Evolutionary conservation across 2,888 invertebrate genomes (phyloP).

Genomic region (Monopis laevigella): DNA sequence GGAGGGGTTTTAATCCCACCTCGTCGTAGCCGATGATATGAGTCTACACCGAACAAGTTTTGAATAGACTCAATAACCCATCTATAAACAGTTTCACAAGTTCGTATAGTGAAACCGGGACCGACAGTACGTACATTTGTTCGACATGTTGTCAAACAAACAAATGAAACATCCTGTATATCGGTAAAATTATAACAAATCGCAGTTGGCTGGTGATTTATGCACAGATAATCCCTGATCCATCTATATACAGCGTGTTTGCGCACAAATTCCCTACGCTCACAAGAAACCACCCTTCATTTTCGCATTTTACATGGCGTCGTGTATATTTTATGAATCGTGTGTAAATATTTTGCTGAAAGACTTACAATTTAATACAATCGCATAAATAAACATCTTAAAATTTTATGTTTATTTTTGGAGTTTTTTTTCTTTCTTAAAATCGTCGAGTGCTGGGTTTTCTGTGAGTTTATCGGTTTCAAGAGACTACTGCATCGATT

Average conservation of each 20-base stretch:
- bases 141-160: neutral
- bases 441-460: too few relatives aligned
- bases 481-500: too few relatives aligned
- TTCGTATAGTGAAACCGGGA: too few relatives aligned
- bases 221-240: constrained; percentile 33
- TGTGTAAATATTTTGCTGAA: neutral
- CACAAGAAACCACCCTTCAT: constrained; percentile 1
- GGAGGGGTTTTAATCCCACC: too few relatives aligned
- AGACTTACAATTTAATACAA: neutral
- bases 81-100: too few relatives aligned
- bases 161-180: neutral
- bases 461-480: too few relatives aligned
- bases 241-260: constrained; percentile 24
- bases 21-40: too few relatives aligned
- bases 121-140: neutral
- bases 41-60: too few relatives aligned
- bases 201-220: constrained; percentile 36
- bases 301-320: neutral
- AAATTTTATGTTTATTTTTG: too few relatives aligned
- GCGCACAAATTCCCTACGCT: neutral
- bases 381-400: neutral
- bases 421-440: too few relatives aligned
- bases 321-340: neutral
- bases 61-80: too few relatives aligned
- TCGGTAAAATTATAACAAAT: constrained; percentile 31